These are phyloP conservation scores for Petaurus breviceps DNA, from an alignment of 2,113 vertebrate species.

Conservation along the genomic window DNA sequence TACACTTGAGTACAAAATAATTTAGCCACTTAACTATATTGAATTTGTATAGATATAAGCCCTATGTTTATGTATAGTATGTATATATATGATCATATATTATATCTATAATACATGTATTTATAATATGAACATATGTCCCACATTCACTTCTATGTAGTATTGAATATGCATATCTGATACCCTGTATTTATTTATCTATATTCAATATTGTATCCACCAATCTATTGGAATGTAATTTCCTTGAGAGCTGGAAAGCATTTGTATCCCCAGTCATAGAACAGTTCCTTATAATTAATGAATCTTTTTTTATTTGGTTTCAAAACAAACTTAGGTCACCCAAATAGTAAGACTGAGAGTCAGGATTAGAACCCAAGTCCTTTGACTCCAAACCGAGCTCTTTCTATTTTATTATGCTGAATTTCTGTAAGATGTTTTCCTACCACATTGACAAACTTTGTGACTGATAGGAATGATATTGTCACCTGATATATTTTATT, in stretches of 20 bases:
- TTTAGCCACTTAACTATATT: not conserved
- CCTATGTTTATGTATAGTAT: not conserved
- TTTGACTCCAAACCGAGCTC: not conserved
- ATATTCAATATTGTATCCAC: no score
- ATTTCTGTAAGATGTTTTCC: not conserved
- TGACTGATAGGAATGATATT: not conserved
- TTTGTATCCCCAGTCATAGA: not conserved
- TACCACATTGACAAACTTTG: not conserved
- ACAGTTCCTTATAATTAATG: not conserved
- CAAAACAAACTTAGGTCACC: not conserved
- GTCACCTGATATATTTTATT: not conserved
- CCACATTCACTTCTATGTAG: no score
- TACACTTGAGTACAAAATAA: not conserved
- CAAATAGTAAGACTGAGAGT: not conserved
- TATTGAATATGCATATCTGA: no score
- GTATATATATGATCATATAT: not conserved
- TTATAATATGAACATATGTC: not conserved
- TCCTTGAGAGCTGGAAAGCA: no score
- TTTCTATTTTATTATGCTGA: not conserved
- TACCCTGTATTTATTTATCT: no score
- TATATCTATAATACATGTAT: not conserved
- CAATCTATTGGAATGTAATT: no score
- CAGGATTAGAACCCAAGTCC: not conserved
- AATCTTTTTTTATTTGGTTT: not conserved
- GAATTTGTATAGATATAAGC: not conserved